Conservation (phyloP, 2,888 invertebrate genomes). For the Deroplatys truncata region DNA sequence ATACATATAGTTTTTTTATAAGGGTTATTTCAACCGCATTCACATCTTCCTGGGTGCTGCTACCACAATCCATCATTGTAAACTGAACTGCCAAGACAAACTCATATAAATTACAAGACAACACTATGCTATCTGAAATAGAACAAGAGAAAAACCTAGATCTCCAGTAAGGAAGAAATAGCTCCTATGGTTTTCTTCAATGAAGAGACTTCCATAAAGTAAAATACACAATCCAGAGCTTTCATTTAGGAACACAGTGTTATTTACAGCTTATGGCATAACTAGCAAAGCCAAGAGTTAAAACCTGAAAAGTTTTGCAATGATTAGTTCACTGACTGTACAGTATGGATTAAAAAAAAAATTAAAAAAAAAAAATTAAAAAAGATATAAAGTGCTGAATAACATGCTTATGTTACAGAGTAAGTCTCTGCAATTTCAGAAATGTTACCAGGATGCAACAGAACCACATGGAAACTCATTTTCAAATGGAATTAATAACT, state of each 20-base stretch:
- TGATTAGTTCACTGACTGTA: neutral
- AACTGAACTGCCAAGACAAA: conserved; percentile 11
- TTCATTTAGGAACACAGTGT: neutral
- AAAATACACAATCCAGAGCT: neutral
- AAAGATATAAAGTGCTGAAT: neutral
- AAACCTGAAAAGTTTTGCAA: neutral
- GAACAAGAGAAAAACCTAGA: neutral
- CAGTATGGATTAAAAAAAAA: neutral
- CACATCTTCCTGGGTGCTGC: conserved; percentile 13
- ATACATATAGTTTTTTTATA: conserved; percentile 1
- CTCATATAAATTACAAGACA: neutral
- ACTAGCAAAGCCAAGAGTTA: neutral
- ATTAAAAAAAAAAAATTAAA: neutral
- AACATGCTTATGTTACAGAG: neutral
- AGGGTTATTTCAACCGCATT: neutral
- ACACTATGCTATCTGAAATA: neutral
- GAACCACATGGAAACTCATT: neutral
- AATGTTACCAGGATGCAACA: neutral
- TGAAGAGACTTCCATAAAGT: neutral
- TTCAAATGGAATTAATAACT: neutral
- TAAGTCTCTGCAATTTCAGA: neutral
- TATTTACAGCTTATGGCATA: neutral
- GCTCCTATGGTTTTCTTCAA: neutral
- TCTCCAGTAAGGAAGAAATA: neutral
- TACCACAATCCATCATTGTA: conserved; percentile 32